A percentile compares a stretch with the other conserved stretches of the same genome.
phyloP scores from a whole-genome alignment of 2,888 invertebrate genomes.

The Drymonia ruficornis region DNA sequence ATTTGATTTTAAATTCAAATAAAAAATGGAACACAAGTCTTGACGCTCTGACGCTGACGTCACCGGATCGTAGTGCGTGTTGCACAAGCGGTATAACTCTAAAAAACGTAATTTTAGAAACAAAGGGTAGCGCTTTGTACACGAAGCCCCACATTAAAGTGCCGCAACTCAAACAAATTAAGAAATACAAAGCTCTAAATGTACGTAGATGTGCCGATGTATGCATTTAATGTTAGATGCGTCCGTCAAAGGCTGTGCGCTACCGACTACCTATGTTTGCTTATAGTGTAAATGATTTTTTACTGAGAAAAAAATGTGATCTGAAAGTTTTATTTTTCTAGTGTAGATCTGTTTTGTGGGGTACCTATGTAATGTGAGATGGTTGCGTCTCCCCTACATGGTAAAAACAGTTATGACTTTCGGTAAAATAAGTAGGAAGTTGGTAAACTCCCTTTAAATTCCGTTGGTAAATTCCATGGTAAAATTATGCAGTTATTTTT shows the following conservation, averaged over 20 bases:
- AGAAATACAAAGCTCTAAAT: slow-evolving; percentile 68
- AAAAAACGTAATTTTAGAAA: slow-evolving; percentile 60
- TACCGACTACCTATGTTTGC: slow-evolving; percentile 8
- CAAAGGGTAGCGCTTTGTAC: slow-evolving; percentile 60
- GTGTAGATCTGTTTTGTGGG: background rate
- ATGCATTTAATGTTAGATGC: slow-evolving; percentile 59
- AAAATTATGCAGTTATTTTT: too few species aligned
- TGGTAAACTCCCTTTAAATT: too few species aligned
- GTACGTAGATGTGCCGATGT: slow-evolving; percentile 64
- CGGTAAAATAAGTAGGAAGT: too few species aligned
- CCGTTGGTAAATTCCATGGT: too few species aligned
- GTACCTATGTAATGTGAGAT: background rate
- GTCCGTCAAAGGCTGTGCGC: slow-evolving; percentile 19
- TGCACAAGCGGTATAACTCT: slow-evolving; percentile 44
- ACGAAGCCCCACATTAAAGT: slow-evolving; percentile 72
- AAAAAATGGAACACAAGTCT: background rate
- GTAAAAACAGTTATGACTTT: too few species aligned
- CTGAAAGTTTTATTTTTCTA: background rate
- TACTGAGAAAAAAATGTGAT: background rate
- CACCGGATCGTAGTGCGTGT: slow-evolving; percentile 38
- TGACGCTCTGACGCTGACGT: slow-evolving; percentile 12
- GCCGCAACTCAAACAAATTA: slow-evolving; percentile 73
- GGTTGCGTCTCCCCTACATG: too few species aligned
- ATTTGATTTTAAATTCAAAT: background rate
- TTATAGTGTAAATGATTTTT: slow-evolving; percentile 20